A percentile compares a stretch with the other conserved stretches of the same genome.
Conservation (phyloP, 2,888 invertebrate species). For the Isoperla grammatica region DNA sequence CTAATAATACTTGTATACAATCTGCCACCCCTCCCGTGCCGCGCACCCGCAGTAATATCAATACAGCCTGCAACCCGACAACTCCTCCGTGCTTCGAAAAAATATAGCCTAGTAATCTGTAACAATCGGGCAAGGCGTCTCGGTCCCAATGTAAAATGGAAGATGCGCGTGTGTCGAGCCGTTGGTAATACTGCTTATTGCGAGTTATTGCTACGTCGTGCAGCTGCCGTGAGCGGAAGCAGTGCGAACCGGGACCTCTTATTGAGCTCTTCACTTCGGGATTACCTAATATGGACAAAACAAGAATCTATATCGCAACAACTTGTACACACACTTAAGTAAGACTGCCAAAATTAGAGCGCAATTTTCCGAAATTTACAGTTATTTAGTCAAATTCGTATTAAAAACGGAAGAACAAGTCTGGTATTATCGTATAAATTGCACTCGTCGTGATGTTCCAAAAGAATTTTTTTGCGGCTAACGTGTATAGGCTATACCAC, state of each 20-base stretch:
- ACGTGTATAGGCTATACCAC: too few species aligned
- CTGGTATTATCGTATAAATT: too few species aligned
- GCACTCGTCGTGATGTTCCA: too few species aligned
- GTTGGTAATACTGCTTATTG: constrained; percentile 43
- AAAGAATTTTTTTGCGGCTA: too few species aligned
- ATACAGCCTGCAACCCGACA: constrained; percentile 2
- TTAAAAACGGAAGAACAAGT: too few species aligned
- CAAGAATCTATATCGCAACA: too few species aligned
- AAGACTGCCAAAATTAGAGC: too few species aligned
- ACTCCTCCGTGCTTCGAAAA: constrained; percentile 23
- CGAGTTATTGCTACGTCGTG: constrained; percentile 49
- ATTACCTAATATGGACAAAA: too few species aligned
- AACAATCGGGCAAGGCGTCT: constrained; percentile 23
- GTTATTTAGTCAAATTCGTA: too few species aligned
- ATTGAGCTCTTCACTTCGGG: constrained; percentile 1
- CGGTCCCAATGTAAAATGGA: constrained; percentile 23
- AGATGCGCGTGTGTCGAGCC: constrained; percentile 23
- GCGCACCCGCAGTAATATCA: not conserved
- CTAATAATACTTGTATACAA: constrained; percentile 7
- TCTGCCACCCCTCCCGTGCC: not conserved
- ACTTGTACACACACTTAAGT: too few species aligned
- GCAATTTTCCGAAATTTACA: too few species aligned
- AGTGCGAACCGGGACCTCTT: not conserved
- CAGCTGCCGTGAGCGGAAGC: constrained; percentile 41
- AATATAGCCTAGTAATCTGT: constrained; percentile 26